phyloP scores from a whole-genome alignment of 2,797 vertebrate genomes.

The Ambastaia sidthimunki region DNA sequence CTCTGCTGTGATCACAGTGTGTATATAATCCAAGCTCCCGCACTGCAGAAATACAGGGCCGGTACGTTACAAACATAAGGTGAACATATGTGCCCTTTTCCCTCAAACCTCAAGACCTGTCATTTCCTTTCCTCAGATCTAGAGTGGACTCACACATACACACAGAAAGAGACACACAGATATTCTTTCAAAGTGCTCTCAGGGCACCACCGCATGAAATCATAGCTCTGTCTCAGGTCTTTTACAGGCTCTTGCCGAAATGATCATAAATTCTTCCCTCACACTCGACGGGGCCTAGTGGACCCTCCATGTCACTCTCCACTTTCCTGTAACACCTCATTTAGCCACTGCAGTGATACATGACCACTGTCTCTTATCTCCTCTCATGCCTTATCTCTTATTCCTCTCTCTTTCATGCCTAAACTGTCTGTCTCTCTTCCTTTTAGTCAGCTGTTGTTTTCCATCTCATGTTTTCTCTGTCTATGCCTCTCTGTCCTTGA shows the following conservation, averaged over 20 bases:
- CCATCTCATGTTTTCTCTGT: constrained; percentile 45
- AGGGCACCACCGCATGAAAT: constrained; percentile 42
- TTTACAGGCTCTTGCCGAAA: constrained; percentile 43
- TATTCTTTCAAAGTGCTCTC: constrained; percentile 51
- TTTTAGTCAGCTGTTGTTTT: constrained; percentile 47
- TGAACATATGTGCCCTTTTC: constrained; percentile 45
- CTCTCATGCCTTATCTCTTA: constrained; percentile 32
- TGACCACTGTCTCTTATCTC: constrained; percentile 44
- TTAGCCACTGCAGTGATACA: constrained; percentile 37
- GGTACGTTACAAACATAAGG: constrained; percentile 50
- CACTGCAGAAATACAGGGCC: neutral
- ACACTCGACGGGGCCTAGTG: constrained; percentile 30
- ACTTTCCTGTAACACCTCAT: constrained; percentile 46
- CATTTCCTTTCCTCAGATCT: constrained; percentile 44
- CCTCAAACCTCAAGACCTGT: constrained; percentile 33
- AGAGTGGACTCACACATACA: constrained; percentile 39
- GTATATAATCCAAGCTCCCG: constrained; percentile 14
- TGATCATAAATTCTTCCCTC: constrained; percentile 49
- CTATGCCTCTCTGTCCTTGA: constrained; percentile 33
- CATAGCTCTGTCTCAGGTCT: constrained; percentile 36
- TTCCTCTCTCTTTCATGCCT: constrained; percentile 17
- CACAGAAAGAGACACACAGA: constrained; percentile 29
- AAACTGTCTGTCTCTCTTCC: constrained; percentile 18
- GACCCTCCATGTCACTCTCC: constrained; percentile 39
- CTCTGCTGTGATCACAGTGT: constrained; percentile 8